These are phyloP conservation scores for Nasonia longicornis DNA, from an alignment of 1,140 invertebrate genomes.

Conservation along the genomic window DNA sequence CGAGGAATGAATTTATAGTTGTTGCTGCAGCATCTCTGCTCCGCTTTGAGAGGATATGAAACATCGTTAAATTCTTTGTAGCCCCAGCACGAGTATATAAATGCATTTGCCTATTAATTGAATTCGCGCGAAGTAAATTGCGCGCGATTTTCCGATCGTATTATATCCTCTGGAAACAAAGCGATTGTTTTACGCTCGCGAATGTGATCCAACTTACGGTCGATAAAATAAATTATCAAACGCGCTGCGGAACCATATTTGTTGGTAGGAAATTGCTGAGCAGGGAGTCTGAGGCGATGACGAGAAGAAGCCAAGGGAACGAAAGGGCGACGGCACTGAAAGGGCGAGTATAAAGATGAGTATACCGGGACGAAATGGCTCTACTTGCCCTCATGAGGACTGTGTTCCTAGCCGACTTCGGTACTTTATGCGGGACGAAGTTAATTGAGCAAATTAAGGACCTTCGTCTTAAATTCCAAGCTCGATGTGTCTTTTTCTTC, in stretches of 20 bases:
- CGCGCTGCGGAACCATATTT: not conserved
- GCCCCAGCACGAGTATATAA: too few relatives aligned
- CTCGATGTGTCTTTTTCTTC: not conserved
- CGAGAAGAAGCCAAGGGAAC: not conserved
- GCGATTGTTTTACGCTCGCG: too few relatives aligned
- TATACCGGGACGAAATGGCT: not conserved
- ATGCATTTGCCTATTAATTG: too few relatives aligned
- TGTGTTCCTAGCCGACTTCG: not conserved
- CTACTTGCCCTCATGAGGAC: not conserved
- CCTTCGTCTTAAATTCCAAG: not conserved
- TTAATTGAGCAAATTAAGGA: constrained; percentile 10
- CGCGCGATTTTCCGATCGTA: too few relatives aligned
- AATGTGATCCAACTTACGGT: too few relatives aligned
- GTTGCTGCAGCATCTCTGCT: not conserved
- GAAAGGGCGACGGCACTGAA: not conserved
- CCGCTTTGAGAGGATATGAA: not conserved
- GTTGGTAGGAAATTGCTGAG: not conserved
- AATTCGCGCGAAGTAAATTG: too few relatives aligned
- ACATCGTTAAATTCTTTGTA: too few relatives aligned
- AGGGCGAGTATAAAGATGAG: constrained; percentile 11
- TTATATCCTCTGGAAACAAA: too few relatives aligned
- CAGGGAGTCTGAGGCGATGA: not conserved
- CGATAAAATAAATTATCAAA: too few relatives aligned
- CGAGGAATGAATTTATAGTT: not conserved
- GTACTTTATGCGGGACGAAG: not conserved